phyloP scores from a whole-genome alignment of 1,140 invertebrate species.

The Drosophila repletoides region DNA sequence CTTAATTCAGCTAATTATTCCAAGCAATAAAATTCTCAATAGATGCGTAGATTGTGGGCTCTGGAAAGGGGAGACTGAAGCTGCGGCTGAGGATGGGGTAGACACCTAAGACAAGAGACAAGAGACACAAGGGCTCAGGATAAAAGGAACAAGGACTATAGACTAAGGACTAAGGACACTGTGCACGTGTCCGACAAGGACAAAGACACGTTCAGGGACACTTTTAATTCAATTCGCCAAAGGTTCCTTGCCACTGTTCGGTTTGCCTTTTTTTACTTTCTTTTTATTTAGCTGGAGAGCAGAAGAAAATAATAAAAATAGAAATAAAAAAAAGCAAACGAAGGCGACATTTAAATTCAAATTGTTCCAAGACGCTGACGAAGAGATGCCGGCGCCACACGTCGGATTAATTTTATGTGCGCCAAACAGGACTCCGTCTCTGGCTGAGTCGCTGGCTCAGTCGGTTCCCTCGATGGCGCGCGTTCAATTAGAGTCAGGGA shows the following conservation, averaged over 20 bases:
- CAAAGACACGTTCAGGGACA: conserved; percentile 48
- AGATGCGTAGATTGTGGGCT: conserved; percentile 50
- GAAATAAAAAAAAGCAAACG: conserved; percentile 47
- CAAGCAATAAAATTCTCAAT: conserved; percentile 77
- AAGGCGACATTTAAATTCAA: conserved; percentile 76
- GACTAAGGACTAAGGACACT: not conserved
- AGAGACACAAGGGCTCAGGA: not conserved
- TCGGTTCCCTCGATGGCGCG: not conserved
- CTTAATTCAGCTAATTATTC: conserved; percentile 79
- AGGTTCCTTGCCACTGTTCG: conserved; percentile 55
- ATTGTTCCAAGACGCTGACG: conserved; percentile 75
- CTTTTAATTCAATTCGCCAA: conserved; percentile 77
- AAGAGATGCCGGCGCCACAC: conserved; percentile 72
- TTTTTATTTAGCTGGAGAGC: conserved; percentile 46
- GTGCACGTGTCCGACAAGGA: conserved; percentile 19
- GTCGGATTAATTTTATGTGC: conserved; percentile 80
- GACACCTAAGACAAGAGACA: conserved; percentile 42
- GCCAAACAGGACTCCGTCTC: conserved; percentile 35
- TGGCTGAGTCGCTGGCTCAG: conserved; percentile 5
- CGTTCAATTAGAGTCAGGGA: conserved; percentile 63
- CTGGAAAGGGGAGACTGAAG: not conserved
- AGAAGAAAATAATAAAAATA: conserved; percentile 54
- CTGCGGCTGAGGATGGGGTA: not conserved
- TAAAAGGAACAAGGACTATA: no score
- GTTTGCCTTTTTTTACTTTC: conserved; percentile 19